phyloP scores from a whole-genome alignment of 2,113 vertebrate genomes.

The Pterophyllum scalare region DNA sequence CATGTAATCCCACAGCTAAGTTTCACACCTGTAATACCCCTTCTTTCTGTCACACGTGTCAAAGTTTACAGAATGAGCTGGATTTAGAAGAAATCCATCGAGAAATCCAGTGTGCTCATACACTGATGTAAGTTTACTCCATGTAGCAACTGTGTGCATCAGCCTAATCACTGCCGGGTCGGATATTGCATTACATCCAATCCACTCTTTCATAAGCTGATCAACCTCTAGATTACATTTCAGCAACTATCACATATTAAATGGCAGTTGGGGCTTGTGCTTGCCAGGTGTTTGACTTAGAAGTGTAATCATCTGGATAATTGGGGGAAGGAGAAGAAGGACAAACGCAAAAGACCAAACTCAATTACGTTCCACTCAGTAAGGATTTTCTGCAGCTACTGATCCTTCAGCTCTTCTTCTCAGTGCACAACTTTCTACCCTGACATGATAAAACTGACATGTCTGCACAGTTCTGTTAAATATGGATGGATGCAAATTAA shows the following conservation, averaged over 20 bases:
- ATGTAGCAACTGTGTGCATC: background rate
- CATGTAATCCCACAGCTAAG: background rate
- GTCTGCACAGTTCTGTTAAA: background rate
- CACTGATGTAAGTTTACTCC: background rate
- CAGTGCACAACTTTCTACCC: background rate
- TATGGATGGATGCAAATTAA: background rate
- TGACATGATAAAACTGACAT: background rate
- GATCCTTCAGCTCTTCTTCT: background rate
- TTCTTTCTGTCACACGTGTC: background rate
- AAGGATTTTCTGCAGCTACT: conserved; percentile 14
- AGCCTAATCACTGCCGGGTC: conserved; percentile 22
- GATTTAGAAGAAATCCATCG: background rate
- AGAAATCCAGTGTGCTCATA: background rate
- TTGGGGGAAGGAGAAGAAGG: conserved; percentile 34
- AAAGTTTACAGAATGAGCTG: conserved; percentile 20
- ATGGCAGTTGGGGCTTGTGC: background rate
- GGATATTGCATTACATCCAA: conserved; percentile 12
- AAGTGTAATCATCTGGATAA: conserved; percentile 64
- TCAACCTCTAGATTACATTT: conserved; percentile 20
- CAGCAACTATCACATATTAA: conserved; percentile 19
- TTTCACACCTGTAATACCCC: background rate
- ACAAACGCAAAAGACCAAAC: conserved; percentile 54
- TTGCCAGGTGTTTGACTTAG: conserved; percentile 58
- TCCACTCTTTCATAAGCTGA: conserved; percentile 2
- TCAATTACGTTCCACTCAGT: conserved; percentile 61